Conservation (phyloP, 2,797 vertebrate species). For the Typhlichthys eigenmanni region DNA sequence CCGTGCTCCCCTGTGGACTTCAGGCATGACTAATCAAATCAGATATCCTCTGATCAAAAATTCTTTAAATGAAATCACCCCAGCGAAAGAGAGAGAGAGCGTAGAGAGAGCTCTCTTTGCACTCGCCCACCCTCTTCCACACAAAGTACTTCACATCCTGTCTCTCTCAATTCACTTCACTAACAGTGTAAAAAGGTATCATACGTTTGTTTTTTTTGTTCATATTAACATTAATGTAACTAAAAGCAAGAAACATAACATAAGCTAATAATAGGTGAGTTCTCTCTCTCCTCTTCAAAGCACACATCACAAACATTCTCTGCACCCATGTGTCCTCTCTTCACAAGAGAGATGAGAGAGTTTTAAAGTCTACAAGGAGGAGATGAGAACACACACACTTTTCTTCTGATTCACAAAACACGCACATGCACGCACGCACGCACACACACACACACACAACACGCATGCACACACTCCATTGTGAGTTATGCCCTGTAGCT, state of each 20-base stretch:
- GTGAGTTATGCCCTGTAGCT: constrained; percentile 30
- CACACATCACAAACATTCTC: constrained; percentile 23
- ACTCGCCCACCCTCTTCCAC: constrained; percentile 11
- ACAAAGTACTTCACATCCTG: constrained; percentile 2
- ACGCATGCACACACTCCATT: constrained; percentile 20
- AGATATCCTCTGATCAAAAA: constrained; percentile 43
- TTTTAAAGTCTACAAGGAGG: too few relatives aligned
- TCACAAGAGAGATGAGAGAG: constrained; percentile 43
- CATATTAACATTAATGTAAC: too few relatives aligned
- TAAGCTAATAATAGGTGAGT: too few relatives aligned
- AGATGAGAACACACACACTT: too few relatives aligned
- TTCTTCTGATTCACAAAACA: too few relatives aligned
- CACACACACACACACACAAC: not conserved
- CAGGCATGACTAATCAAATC: constrained; percentile 45
- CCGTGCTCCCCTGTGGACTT: constrained; percentile 27
- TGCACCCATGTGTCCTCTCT: constrained; percentile 35
- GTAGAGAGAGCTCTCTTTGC: not conserved
- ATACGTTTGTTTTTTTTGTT: not conserved
- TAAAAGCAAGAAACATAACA: too few relatives aligned
- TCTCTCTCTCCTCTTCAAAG: constrained; percentile 17
- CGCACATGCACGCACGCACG: not conserved
- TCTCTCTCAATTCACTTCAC: not conserved
- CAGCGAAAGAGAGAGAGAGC: constrained; percentile 9
- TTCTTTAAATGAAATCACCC: constrained; percentile 32
- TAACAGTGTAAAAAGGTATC: not conserved